These are phyloP conservation scores for Apis cerana DNA, from an alignment of 1,140 invertebrate genomes.

Conservation along the genomic window DNA sequence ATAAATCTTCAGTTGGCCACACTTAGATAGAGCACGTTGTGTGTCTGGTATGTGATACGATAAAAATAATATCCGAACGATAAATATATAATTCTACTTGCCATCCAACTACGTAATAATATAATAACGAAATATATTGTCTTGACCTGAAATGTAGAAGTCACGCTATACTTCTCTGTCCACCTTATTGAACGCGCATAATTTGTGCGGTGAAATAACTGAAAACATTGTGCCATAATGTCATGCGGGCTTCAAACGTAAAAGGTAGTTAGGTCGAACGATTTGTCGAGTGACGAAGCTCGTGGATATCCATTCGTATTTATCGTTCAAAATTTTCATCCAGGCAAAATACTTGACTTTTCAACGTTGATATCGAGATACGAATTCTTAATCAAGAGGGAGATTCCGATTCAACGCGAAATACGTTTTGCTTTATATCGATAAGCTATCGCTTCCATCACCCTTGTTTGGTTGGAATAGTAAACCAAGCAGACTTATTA, in stretches of 20 bases:
- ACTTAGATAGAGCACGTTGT: slow-evolving; percentile 42
- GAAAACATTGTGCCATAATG: slow-evolving; percentile 39
- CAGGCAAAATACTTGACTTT: neutral
- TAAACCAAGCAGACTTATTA: slow-evolving; percentile 43
- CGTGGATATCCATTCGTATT: neutral
- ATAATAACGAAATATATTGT: slow-evolving; percentile 79
- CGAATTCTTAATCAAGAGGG: neutral
- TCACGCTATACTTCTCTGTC: slow-evolving; percentile 75
- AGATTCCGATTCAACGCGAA: slow-evolving; percentile 36
- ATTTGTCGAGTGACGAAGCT: slow-evolving; percentile 25
- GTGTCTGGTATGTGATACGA: slow-evolving; percentile 26
- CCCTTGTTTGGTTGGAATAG: slow-evolving; percentile 53
- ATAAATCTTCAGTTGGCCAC: slow-evolving; percentile 48
- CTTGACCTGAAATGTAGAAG: slow-evolving; percentile 76
- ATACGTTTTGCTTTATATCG: slow-evolving; percentile 31
- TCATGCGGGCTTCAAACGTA: neutral
- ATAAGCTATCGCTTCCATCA: slow-evolving; percentile 53
- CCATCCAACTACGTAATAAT: slow-evolving; percentile 69
- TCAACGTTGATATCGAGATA: neutral
- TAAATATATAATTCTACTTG: slow-evolving; percentile 69
- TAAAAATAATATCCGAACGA: slow-evolving; percentile 67
- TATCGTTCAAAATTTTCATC: neutral
- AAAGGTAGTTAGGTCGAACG: slow-evolving; percentile 14
- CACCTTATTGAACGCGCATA: slow-evolving; percentile 73
- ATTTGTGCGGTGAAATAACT: slow-evolving; percentile 57